These are phyloP conservation scores for Caprella mutica DNA, from an alignment of 2,888 invertebrate genomes.

Conservation along the genomic window DNA sequence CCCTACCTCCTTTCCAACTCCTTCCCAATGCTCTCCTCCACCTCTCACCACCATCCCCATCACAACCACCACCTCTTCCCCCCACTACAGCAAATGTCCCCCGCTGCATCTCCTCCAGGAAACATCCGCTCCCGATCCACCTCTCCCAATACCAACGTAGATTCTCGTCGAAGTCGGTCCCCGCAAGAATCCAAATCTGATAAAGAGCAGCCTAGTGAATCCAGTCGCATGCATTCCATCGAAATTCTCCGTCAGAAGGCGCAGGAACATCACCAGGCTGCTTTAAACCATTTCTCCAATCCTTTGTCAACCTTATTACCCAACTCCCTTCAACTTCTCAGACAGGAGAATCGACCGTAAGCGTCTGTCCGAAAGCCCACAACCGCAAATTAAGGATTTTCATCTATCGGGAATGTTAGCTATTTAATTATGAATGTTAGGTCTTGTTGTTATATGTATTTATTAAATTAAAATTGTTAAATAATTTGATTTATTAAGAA, in stretches of 20 bases:
- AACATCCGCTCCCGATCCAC: neutral
- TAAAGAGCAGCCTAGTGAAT: slow-evolving; percentile 10
- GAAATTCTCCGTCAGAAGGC: slow-evolving; percentile 47
- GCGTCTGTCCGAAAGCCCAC: too few relatives aligned
- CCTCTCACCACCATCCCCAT: slow-evolving; percentile 1
- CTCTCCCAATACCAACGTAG: neutral
- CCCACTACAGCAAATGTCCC: neutral
- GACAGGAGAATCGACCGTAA: too few relatives aligned
- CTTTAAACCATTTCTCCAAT: too few relatives aligned
- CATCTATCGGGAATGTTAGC: too few relatives aligned
- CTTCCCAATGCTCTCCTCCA: slow-evolving; percentile 17
- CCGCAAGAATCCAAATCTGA: too few relatives aligned
- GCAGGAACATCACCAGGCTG: slow-evolving; percentile 46
- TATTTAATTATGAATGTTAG: too few relatives aligned
- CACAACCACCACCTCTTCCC: slow-evolving; percentile 1
- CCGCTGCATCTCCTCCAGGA: slow-evolving; percentile 2
- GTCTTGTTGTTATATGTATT: too few relatives aligned
- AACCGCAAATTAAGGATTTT: too few relatives aligned
- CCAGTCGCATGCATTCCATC: slow-evolving; percentile 37
- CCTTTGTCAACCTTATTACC: too few relatives aligned
- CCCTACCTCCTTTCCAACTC: slow-evolving; percentile 25
- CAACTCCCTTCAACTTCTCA: too few relatives aligned
- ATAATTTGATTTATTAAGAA: too few relatives aligned
- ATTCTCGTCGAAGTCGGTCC: neutral
- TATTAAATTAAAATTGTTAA: too few relatives aligned